Evolutionary conservation across 2,888 invertebrate genomes (phyloP).

Genomic region (Nemurella pictetii): DNA sequence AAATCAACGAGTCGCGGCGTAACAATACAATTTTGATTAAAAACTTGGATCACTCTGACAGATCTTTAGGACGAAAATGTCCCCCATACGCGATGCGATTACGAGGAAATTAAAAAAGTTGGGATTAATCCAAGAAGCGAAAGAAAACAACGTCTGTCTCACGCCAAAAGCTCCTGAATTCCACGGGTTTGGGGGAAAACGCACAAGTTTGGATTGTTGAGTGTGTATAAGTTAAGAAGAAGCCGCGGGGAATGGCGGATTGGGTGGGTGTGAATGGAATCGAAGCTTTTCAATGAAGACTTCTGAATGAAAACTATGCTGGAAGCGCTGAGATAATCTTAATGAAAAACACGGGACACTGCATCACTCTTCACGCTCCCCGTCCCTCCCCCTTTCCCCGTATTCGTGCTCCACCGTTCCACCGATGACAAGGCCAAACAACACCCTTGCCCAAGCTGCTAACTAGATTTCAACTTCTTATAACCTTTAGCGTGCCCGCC

Average conservation of each 20-base stretch:
- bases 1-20: background rate
- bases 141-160: background rate
- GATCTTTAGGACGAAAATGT: background rate
- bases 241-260: background rate
- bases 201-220: background rate
- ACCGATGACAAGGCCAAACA: no score
- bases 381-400: no score
- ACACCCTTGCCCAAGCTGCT: background rate
- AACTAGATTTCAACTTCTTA: background rate
- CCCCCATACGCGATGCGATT: background rate
- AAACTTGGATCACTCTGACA: background rate
- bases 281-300: background rate
- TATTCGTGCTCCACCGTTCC: no score
- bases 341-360: background rate
- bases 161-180: background rate
- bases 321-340: background rate
- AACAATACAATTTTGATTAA: background rate
- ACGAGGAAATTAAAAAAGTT: background rate
- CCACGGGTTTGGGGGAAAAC: background rate
- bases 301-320: conserved; percentile 9
- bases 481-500: background rate
- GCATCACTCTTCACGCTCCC: background rate
- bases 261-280: conserved; percentile 20
- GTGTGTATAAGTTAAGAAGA: conserved; percentile 1
- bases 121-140: background rate